Percentiles rank a stretch among this genome's conserved stretches.
Evolutionary conservation across 2,113 vertebrate species (phyloP).

Genomic region (Ellobius talpinus): DNA sequence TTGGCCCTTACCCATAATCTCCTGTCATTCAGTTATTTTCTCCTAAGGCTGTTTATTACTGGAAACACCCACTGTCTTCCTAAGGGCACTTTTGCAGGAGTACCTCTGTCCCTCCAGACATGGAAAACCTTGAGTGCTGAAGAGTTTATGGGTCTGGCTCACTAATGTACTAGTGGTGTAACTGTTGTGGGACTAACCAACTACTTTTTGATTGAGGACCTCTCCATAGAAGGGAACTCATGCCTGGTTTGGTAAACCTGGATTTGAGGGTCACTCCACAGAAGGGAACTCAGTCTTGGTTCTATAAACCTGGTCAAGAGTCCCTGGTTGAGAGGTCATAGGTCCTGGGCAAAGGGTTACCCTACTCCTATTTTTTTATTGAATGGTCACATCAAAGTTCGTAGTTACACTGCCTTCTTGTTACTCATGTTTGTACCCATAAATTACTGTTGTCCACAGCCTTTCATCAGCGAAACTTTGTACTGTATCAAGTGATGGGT

Average conservation of each 20-base stretch:
- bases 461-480: background rate
- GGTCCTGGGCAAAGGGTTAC: background rate
- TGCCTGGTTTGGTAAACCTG: background rate
- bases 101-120: background rate
- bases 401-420: background rate
- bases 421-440: background rate
- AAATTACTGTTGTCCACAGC: background rate
- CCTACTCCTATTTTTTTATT: background rate
- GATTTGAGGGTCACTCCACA: background rate
- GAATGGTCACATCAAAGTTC: background rate
- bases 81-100: background rate
- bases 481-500: background rate
- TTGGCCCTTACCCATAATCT: background rate
- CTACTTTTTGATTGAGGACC: background rate
- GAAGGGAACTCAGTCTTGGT: background rate
- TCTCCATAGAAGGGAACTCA: background rate
- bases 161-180: background rate
- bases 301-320: background rate
- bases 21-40: background rate
- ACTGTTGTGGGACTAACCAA: background rate
- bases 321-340: background rate
- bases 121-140: background rate
- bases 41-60: background rate
- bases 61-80: background rate
- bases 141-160: conserved; percentile 18